These are phyloP conservation scores for Tetraodon nigroviridis DNA, from an alignment of 2,113 vertebrate genomes.

Conservation along the genomic window DNA sequence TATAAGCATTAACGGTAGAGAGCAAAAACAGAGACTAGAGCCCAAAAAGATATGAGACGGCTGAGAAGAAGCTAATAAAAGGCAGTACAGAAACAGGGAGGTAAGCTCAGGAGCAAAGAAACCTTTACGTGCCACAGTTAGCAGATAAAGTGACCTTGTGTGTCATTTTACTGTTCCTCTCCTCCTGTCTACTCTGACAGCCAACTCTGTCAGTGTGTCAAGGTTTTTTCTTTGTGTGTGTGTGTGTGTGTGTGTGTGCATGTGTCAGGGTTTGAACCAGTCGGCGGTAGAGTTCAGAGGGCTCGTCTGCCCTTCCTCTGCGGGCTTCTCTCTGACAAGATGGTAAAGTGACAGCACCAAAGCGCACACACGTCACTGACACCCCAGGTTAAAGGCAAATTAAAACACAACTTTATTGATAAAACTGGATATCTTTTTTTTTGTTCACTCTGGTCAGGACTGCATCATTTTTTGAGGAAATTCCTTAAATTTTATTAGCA, in stretches of 20 bases:
- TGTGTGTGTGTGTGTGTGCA: conserved; percentile 23
- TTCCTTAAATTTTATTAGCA: no score
- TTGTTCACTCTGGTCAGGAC: not conserved
- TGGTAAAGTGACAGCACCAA: conserved; percentile 53
- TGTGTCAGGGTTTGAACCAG: conserved; percentile 61
- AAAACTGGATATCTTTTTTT: conserved; percentile 21
- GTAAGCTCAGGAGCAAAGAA: no score
- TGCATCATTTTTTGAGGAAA: not conserved
- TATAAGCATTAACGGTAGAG: no score
- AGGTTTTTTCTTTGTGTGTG: conserved; percentile 7
- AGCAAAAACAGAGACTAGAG: no score
- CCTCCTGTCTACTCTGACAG: conserved; percentile 53
- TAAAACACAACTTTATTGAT: not conserved
- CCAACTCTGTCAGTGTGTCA: conserved; percentile 36
- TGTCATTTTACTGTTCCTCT: conserved; percentile 19
- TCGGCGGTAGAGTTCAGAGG: conserved; percentile 70
- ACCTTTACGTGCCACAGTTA: not conserved
- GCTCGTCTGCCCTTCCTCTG: conserved; percentile 66
- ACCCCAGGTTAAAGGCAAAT: conserved; percentile 33
- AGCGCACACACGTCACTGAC: conserved; percentile 50
- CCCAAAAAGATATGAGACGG: no score
- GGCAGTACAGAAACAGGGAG: no score
- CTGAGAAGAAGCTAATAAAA: no score
- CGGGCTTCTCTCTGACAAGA: conserved; percentile 53
- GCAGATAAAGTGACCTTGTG: conserved; percentile 41